These are phyloP conservation scores for Oncorhynchus mykiss DNA, from an alignment of 2,113 vertebrate genomes.

Conservation along the genomic window DNA sequence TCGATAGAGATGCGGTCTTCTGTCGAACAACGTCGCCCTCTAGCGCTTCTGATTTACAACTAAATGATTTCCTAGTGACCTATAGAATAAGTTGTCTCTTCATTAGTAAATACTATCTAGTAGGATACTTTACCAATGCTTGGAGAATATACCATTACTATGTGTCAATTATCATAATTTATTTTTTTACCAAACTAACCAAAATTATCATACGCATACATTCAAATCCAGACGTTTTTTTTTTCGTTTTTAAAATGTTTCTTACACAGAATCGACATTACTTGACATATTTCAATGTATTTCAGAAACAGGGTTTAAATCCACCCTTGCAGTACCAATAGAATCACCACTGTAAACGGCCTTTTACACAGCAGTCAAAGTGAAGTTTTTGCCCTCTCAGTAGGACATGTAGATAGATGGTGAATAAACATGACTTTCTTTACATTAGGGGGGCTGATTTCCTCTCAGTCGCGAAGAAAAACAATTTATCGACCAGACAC, in stretches of 20 bases:
- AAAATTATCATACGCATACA: not conserved
- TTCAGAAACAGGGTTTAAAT: not conserved
- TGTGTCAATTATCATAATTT: not conserved
- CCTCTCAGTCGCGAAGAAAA: constrained; percentile 58
- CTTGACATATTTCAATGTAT: not conserved
- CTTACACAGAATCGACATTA: not conserved
- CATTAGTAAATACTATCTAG: not conserved
- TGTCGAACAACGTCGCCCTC: constrained; percentile 65
- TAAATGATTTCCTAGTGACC: not conserved
- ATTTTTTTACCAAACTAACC: not conserved
- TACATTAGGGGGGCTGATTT: constrained; percentile 68
- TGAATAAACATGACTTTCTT: constrained; percentile 24
- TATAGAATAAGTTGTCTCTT: too few relatives aligned
- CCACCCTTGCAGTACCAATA: not conserved
- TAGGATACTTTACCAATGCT: not conserved
- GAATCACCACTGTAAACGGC: not conserved
- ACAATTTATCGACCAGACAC: constrained; percentile 50
- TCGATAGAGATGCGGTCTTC: not conserved
- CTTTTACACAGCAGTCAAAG: constrained; percentile 50
- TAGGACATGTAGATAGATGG: constrained; percentile 36
- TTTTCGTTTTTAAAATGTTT: not conserved
- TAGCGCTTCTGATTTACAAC: constrained; percentile 41
- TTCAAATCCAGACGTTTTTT: not conserved
- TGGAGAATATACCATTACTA: not conserved
- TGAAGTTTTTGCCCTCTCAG: constrained; percentile 53